Percentiles rank a stretch among this genome's conserved stretches.
These are phyloP conservation scores for Chauna torquata DNA, from an alignment of 2,113 vertebrate species.

Conservation along the genomic window DNA sequence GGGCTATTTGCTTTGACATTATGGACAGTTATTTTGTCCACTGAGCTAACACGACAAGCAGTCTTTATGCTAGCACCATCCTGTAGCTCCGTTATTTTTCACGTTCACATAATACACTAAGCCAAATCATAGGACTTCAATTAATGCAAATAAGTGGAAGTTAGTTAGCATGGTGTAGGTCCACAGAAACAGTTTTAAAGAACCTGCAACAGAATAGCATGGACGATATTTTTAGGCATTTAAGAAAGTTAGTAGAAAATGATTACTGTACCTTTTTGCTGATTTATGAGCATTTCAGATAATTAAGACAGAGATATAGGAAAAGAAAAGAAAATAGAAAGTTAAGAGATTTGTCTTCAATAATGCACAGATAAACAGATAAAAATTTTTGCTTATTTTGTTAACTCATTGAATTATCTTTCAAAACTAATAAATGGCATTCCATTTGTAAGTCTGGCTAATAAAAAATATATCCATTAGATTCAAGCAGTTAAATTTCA, in stretches of 20 bases:
- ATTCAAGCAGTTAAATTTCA: slow-evolving; percentile 27
- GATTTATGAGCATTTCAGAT: slow-evolving; percentile 71
- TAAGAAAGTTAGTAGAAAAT: slow-evolving; percentile 64
- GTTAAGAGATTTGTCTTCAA: slow-evolving; percentile 51
- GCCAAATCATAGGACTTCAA: neutral
- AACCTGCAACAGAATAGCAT: neutral
- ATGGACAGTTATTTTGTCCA: neutral
- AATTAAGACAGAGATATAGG: slow-evolving; percentile 53
- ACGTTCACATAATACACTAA: neutral
- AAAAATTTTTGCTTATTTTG: neutral
- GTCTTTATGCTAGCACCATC: neutral
- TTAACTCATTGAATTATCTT: neutral
- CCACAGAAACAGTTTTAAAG: neutral
- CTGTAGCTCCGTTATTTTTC: neutral
- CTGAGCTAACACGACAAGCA: neutral
- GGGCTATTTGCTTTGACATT: slow-evolving; percentile 18
- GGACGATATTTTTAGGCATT: neutral
- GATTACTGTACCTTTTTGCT: slow-evolving; percentile 75
- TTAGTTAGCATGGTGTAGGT: neutral
- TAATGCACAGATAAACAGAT: slow-evolving; percentile 24
- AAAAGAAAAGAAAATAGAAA: slow-evolving; percentile 68
- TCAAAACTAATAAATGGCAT: neutral
- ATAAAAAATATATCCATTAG: neutral
- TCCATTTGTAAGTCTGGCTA: neutral
- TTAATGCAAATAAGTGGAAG: neutral